Conservation (phyloP, 2,888 invertebrate genomes). For the Hermodice carunculata region DNA sequence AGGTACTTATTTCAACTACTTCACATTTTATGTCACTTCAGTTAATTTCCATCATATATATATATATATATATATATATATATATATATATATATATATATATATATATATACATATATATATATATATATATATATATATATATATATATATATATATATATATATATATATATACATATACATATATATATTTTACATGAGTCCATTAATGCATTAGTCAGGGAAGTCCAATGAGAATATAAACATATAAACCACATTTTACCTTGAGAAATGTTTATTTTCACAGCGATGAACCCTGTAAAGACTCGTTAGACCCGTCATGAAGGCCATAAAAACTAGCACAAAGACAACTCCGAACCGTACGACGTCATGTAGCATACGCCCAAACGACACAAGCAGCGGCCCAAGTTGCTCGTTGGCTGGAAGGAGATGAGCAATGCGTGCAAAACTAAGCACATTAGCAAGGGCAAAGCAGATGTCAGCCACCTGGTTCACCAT, state of each 20-base stretch:
- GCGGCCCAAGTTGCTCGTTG: constrained; percentile 61
- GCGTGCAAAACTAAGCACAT: constrained; percentile 53
- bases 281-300: constrained; percentile 53
- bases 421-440: constrained; percentile 62
- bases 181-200: not conserved
- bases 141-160: too few species aligned
- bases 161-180: too few species aligned
- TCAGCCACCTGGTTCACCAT: constrained; percentile 58
- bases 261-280: constrained; percentile 45
- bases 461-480: constrained; percentile 56
- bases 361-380: constrained; percentile 56
- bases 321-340: constrained; percentile 60
- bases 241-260: not conserved
- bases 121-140: too few species aligned
- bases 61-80: too few species aligned
- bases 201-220: not conserved
- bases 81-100: too few species aligned
- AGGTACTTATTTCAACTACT: too few species aligned
- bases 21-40: too few species aligned
- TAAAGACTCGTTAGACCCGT: constrained; percentile 59
- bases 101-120: too few species aligned
- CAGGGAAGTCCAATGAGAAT: not conserved
- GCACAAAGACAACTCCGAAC: constrained; percentile 55
- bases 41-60: too few species aligned
- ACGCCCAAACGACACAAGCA: constrained; percentile 59